Evolutionary conservation across 2,888 invertebrate species (phyloP).

Genomic region (Deroplatys truncata): DNA sequence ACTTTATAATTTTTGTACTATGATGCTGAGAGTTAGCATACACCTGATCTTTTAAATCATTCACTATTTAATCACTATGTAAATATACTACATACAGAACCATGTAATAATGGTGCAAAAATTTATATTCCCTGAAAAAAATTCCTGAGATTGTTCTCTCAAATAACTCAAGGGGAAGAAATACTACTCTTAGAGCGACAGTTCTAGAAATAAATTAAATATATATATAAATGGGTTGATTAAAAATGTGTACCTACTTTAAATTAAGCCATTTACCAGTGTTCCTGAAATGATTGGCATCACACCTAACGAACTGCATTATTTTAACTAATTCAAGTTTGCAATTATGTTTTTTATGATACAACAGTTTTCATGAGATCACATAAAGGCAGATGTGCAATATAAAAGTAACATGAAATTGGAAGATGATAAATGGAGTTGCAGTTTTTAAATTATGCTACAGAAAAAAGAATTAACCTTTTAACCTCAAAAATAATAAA

Average conservation of each 20-base stretch:
- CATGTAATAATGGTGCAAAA: neutral
- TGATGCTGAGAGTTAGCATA: neutral
- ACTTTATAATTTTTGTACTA: neutral
- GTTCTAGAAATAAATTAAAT: neutral
- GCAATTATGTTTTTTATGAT: neutral
- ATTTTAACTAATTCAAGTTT: neutral
- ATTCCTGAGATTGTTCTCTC: conserved; percentile 26
- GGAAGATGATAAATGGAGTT: too few species aligned
- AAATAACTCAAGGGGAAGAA: neutral
- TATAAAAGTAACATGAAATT: too few species aligned
- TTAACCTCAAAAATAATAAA: neutral
- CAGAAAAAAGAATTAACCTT: neutral
- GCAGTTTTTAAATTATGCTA: neutral
- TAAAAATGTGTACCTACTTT: neutral
- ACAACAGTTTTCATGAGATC: too few species aligned
- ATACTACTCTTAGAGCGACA: neutral
- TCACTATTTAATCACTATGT: neutral
- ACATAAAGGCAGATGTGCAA: too few species aligned
- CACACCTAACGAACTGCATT: neutral
- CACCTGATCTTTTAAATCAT: neutral
- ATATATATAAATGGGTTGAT: neutral
- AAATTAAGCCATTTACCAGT: neutral
- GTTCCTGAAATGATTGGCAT: neutral
- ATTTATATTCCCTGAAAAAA: conserved; percentile 23
- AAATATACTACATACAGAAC: conserved; percentile 5